Evolutionary conservation across 2,113 vertebrate species (phyloP), one percentile per base, ranked within the genome.

Genomic region (Progne subis): DNA sequence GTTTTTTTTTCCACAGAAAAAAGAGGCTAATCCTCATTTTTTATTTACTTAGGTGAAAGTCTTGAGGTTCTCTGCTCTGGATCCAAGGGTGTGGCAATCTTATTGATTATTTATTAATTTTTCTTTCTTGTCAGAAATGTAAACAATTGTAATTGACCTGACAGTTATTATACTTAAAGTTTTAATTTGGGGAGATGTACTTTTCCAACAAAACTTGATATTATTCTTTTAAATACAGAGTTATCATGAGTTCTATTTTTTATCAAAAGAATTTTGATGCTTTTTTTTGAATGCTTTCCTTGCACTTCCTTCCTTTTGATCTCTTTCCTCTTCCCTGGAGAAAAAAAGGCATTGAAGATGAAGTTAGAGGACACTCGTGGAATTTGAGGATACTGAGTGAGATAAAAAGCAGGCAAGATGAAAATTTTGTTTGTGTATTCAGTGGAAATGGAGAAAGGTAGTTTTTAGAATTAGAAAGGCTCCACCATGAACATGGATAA

Each of bases 301-400:
- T 84, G 28, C 24, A 59, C 31, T 70, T 50, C 86, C 26, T 94
- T 91, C 86, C 55, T 89, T 96, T 94, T 91, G 52, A 74, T 29
- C 13, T 88, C 18, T 53, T 47, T 20, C 39, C 19, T 39, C 37
- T 90, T 82, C 32, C 32, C 32, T 0, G 10, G 20, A 87, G 55
- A 21, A 90, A 68, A 68, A 85, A 71, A 67, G 29, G 6, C 32
- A 47, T 88, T 86, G 44, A 80, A 84, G 53, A 39, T 7, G 4
- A 80, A 86, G 63, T 71, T 56, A 82, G 24, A 44, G 32, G 60
- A 78, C 29, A 55, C 29, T 76, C 4, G 17, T 71, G 44, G 52
- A 78, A 74, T 81, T 82, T 2, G 10, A 79, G 32, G 60, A 20
- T 69, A 59, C 21, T 16, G 34, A 83, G 44, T 37, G 80, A 92